Evolutionary conservation across 2,888 invertebrate species (phyloP).

Genomic region (Tribolium freemani): DNA sequence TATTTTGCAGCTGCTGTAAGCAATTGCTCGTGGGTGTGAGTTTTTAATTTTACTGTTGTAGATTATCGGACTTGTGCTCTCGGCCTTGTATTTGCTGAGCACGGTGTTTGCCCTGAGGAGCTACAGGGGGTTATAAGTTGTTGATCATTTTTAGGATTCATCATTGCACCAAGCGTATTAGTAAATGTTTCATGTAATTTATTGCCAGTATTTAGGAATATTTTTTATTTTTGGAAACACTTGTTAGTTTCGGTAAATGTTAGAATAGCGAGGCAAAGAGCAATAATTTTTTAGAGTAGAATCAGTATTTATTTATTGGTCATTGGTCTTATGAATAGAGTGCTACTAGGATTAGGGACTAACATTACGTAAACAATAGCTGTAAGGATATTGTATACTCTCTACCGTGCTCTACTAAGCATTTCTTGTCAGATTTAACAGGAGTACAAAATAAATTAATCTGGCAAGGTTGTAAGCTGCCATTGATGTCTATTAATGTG

Average conservation of each 20-base stretch:
- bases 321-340: too few species aligned
- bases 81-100: conserved; percentile 81
- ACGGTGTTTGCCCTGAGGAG: conserved; percentile 83
- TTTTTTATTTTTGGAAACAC: too few species aligned
- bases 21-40: conserved; percentile 49
- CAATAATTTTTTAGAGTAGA: not conserved
- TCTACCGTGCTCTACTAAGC: not conserved
- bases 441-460: not conserved
- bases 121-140: conserved; percentile 79
- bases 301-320: not conserved
- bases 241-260: too few species aligned
- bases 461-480: not conserved
- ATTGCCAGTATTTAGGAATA: too few species aligned
- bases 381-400: not conserved
- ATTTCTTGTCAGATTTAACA: not conserved
- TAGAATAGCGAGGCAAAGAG: too few species aligned
- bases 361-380: not conserved
- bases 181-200: not conserved
- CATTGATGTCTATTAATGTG: conserved; percentile 32
- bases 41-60: conserved; percentile 66
- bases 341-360: not conserved
- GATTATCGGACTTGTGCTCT: conserved; percentile 83
- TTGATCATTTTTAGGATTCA: conserved; percentile 14
- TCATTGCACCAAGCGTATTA: not conserved
- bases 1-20: conserved; percentile 83